Conservation (phyloP, 2,113 vertebrate genomes). For the Craseonycteris thonglongyai region DNA sequence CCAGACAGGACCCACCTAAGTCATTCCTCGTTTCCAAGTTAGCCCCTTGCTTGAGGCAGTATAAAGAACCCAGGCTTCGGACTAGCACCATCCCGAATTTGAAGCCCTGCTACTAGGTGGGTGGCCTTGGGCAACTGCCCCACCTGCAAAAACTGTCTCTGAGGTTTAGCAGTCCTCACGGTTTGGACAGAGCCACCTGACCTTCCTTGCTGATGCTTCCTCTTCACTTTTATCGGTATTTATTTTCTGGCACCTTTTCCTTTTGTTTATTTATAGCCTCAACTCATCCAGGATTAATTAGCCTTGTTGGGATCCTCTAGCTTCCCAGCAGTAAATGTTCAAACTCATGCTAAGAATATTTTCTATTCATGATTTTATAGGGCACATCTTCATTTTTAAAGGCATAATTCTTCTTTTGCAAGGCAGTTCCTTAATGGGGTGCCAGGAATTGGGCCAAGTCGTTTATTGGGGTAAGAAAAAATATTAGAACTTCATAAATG, state of each 20-base stretch:
- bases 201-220: rapidly evolving
- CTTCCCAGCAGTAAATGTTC: background rate
- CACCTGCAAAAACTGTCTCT: background rate
- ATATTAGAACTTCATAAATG: background rate
- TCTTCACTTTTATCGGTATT: background rate
- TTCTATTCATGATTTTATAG: background rate
- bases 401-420: background rate
- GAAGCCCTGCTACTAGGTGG: background rate
- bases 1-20: background rate
- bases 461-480: background rate
- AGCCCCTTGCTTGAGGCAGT: background rate
- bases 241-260: background rate
- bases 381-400: background rate
- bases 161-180: background rate
- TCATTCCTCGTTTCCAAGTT: background rate
- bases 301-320: background rate
- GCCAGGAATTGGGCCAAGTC: background rate
- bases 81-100: background rate
- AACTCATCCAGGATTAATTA: background rate
- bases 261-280: background rate
- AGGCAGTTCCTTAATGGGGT: background rate
- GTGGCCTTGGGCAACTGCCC: background rate
- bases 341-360: background rate
- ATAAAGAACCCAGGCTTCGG: background rate
- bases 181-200: background rate